phyloP scores from a whole-genome alignment of 2,113 vertebrate genomes.

The Aspidoscelis tigris region DNA sequence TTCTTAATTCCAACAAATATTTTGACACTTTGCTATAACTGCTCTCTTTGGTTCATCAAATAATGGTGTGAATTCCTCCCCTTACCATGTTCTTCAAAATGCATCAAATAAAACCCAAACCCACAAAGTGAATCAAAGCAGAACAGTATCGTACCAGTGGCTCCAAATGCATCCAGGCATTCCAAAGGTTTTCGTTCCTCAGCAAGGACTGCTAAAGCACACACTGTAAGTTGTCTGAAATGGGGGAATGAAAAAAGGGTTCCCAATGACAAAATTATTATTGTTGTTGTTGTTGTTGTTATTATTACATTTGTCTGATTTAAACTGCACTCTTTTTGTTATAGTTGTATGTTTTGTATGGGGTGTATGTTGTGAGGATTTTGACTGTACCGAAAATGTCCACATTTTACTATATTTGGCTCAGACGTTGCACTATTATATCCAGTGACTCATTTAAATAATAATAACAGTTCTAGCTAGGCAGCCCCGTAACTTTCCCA shows the following conservation, averaged over 20 bases:
- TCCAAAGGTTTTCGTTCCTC: conserved; percentile 90
- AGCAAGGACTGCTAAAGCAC: conserved; percentile 87
- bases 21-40: too few relatives aligned
- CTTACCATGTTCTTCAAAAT: too few relatives aligned
- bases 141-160: conserved; percentile 82
- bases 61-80: too few relatives aligned
- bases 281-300: too few relatives aligned
- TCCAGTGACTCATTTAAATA: too few relatives aligned
- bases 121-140: conserved; percentile 36
- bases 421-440: too few relatives aligned
- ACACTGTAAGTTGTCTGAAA: conserved; percentile 93
- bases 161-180: conserved; percentile 97
- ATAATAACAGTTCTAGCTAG: too few relatives aligned
- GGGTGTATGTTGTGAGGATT: background rate
- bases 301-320: background rate
- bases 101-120: too few relatives aligned
- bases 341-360: background rate
- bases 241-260: conserved; percentile 13
- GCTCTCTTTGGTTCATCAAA: too few relatives aligned
- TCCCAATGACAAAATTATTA: background rate
- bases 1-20: too few relatives aligned
- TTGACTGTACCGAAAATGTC: background rate
- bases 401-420: background rate
- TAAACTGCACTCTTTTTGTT: background rate
- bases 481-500: too few relatives aligned